A percentile compares a stretch with the other conserved stretches of the same genome.
These are phyloP conservation scores for Arremon brunneinucha DNA, from an alignment of 2,797 vertebrate species.

Conservation along the genomic window DNA sequence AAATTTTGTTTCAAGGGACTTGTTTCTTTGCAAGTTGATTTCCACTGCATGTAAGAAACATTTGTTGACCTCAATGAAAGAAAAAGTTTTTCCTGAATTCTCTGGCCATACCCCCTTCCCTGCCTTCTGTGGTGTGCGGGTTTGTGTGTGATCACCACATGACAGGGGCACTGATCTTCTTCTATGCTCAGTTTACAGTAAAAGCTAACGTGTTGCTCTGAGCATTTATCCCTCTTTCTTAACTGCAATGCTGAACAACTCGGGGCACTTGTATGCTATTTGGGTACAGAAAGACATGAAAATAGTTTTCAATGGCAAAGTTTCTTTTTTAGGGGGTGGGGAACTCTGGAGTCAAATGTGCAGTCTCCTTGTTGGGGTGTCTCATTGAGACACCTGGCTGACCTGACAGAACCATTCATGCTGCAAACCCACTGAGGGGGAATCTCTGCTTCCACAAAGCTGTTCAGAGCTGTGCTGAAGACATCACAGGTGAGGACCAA, in stretches of 20 bases:
- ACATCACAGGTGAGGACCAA: not conserved
- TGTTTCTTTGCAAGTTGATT: not conserved
- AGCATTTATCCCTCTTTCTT: not conserved
- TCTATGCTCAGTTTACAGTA: not conserved
- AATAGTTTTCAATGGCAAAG: not conserved
- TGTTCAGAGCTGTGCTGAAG: not conserved
- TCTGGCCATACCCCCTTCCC: accelerated
- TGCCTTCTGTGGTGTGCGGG: not conserved
- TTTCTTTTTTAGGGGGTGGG: accelerated
- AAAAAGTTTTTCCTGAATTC: not conserved
- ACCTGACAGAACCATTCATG: not conserved
- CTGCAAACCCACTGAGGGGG: not conserved
- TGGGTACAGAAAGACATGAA: not conserved
- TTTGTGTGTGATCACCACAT: not conserved
- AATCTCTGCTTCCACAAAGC: not conserved
- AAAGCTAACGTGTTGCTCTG: not conserved
- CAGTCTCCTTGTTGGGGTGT: not conserved
- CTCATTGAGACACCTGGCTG: accelerated
- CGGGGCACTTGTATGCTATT: not conserved
- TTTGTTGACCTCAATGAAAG: not conserved
- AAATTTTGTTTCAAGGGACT: slow-evolving; percentile 7
- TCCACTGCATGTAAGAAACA: not conserved
- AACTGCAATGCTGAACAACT: not conserved
- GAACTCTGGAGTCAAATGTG: not conserved
- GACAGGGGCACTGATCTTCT: not conserved